These are phyloP conservation scores for Drymodes brunneopygia DNA, from an alignment of 2,113 vertebrate genomes.

Conservation along the genomic window DNA sequence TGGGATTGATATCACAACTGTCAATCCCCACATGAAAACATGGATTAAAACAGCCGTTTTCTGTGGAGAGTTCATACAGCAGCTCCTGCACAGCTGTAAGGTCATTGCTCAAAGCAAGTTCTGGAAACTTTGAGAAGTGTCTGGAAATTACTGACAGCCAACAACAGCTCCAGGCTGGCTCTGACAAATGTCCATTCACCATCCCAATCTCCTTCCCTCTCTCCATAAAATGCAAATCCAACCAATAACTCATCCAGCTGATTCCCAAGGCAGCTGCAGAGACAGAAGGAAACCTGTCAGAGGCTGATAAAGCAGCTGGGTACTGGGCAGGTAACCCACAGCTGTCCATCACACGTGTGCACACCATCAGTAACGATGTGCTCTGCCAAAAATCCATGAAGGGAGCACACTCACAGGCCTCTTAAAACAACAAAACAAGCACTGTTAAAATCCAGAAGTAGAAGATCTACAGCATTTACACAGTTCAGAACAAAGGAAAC, in stretches of 20 bases:
- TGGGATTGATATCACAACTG: background rate
- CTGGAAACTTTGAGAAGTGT: background rate
- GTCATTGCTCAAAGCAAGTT: background rate
- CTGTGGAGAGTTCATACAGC: background rate
- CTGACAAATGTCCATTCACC: background rate
- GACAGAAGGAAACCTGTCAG: background rate
- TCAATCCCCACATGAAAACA: background rate
- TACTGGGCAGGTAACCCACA: background rate
- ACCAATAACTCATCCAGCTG: background rate
- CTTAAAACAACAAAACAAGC: background rate
- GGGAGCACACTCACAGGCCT: background rate
- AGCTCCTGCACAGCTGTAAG: background rate
- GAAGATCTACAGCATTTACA: background rate
- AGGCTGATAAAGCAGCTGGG: background rate
- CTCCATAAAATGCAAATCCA: slow-evolving; percentile 14
- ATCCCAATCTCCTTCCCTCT: background rate
- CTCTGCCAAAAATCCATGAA: background rate
- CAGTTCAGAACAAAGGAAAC: background rate
- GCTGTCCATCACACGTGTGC: background rate
- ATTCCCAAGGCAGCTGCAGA: background rate
- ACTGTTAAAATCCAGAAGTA: background rate
- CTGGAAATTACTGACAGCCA: background rate
- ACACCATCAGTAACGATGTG: background rate
- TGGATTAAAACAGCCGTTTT: background rate
- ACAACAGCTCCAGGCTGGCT: background rate